These are phyloP conservation scores for Gastrophysa polygoni DNA, from an alignment of 2,888 invertebrate genomes.

Conservation along the genomic window DNA sequence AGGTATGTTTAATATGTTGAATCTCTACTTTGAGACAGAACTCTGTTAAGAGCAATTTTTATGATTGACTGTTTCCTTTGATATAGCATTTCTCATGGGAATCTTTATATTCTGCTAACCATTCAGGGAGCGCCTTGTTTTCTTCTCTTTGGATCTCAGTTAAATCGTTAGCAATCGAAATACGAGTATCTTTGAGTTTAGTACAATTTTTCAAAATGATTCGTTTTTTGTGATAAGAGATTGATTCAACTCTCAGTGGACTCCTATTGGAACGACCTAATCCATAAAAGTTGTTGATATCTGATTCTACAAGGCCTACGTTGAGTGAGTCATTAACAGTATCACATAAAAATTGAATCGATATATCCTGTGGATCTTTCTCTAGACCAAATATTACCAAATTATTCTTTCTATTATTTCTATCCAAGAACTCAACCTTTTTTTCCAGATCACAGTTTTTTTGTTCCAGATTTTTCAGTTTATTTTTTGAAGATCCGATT, in stretches of 20 bases:
- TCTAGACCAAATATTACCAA: no score
- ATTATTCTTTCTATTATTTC: no score
- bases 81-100: slow-evolving; percentile 1
- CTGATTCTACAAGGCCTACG: background rate
- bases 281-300: slow-evolving; percentile 10
- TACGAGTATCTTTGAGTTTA: background rate
- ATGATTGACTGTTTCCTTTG: background rate
- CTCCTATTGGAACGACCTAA: slow-evolving; percentile 1
- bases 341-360: background rate
- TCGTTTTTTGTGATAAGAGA: slow-evolving; percentile 1
- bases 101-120: slow-evolving; percentile 7
- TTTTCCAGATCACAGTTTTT: background rate
- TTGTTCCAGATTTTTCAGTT: slow-evolving; percentile 4
- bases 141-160: no score
- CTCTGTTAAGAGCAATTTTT: no score
- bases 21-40: no score
- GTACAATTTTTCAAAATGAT: slow-evolving; percentile 2
- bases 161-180: slow-evolving; percentile 9
- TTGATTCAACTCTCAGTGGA: slow-evolving; percentile 9
- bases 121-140: background rate
- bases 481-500: no score
- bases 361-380: background rate
- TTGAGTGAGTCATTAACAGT: background rate
- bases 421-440: background rate
- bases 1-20: background rate